These are phyloP conservation scores for Amiota communis DNA, from an alignment of 2,888 invertebrate genomes.

Conservation along the genomic window DNA sequence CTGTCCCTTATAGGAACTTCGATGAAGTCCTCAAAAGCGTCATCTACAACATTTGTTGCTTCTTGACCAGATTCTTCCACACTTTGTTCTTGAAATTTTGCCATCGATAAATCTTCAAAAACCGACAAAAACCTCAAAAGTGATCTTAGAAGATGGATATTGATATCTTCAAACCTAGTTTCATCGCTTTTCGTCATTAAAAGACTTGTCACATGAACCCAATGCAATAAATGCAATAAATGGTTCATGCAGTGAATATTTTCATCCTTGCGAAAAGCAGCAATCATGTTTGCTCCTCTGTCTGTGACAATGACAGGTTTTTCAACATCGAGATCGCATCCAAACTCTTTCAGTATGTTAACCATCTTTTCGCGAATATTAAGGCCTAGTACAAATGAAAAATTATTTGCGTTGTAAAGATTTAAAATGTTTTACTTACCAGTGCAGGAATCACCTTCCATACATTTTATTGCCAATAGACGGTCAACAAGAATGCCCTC, in stretches of 20 bases:
- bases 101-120: neutral
- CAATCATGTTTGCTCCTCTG: slow-evolving; percentile 5
- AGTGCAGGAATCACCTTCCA: too few species aligned
- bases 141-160: neutral
- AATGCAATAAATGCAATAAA: neutral
- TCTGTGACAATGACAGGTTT: slow-evolving; percentile 5
- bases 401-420: neutral
- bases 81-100: neutral
- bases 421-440: slow-evolving; percentile 6
- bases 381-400: neutral
- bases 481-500: slow-evolving; percentile 11
- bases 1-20: neutral
- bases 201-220: neutral
- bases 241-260: neutral
- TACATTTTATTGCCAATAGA: slow-evolving; percentile 16
- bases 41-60: neutral
- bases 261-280: neutral
- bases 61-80: neutral
- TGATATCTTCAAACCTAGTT: slow-evolving; percentile 3
- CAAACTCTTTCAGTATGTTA: neutral
- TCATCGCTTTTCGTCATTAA: neutral
- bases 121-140: neutral
- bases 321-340: neutral
- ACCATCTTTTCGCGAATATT: neutral
- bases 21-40: neutral